Base-by-base conservation (phyloP, 2,113 vertebrate species). In the Entomyzon cyanotis region DNA sequence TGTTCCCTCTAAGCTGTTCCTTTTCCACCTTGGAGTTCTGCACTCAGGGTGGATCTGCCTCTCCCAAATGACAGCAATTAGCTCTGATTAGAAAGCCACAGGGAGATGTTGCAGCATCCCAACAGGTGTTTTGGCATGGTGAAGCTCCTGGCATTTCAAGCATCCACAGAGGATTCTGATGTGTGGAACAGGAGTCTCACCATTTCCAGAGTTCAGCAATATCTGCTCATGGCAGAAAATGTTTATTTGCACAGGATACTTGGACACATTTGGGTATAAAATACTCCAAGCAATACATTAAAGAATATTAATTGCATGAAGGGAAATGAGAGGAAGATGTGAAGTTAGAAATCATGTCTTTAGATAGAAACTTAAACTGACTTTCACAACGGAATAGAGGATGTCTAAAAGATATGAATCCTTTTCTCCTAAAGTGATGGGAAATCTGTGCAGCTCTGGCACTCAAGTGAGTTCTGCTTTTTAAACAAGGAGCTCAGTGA, bases 391-490 rank as follows among this genome's bases (percentile, higher is more conserved):
- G 56, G 18, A 58, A 37, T 4, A 18, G 47, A 88, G 41, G 6
- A 16, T n/a, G 9, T 20, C 25, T 63, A 23, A 46, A 47, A 81
- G 16, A 5, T 24, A 6, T 7, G 3, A 19, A 4, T 21, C 31
- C 10, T 60, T 63, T 33, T 59, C 28, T 47, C 3, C 23, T 76
- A 13, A 83, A 14, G 30, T 35, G 31, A 0, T 27, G 30, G 20
- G 41, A 6, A 44, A 15, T n/a, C 20, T 47, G 20, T 14, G 28
- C 19, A 52, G 44, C 19, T 3, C 39, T 62, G 74, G 15, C 13
- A 7, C 53, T 76, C 27, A 12, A 14, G 12, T 2, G 25, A 2
- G 2, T 16, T 47, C 0, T 0, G 3, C 1, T 52, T 76, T 56
- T 58, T 64, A 22, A 52, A 37, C 14, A 37, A 7, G 24, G 35